These are phyloP conservation scores for Agapetus fuscipes DNA, from an alignment of 2,888 invertebrate genomes.

Conservation along the genomic window DNA sequence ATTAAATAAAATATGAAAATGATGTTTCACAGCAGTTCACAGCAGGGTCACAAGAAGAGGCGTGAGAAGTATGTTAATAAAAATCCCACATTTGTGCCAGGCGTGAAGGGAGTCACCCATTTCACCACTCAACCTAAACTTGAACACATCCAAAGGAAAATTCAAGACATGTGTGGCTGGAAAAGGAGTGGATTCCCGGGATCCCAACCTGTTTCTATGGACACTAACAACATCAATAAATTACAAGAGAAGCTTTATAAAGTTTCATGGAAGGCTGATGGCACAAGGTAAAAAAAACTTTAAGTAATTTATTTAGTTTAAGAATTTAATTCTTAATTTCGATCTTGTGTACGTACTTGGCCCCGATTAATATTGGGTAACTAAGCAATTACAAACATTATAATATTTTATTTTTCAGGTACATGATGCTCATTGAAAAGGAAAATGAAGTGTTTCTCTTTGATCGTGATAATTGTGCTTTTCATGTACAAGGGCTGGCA, in stretches of 20 bases:
- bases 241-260: slow-evolving; percentile 77
- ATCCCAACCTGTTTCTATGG: slow-evolving; percentile 96
- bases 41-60: too few relatives aligned
- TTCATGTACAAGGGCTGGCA: slow-evolving; percentile 67
- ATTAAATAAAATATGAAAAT: too few relatives aligned
- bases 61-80: slow-evolving; percentile 48
- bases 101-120: slow-evolving; percentile 67
- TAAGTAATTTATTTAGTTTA: background rate
- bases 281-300: slow-evolving; percentile 57
- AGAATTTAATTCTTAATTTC: too few relatives aligned
- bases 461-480: slow-evolving; percentile 91
- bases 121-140: slow-evolving; percentile 54
- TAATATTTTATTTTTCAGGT: slow-evolving; percentile 60
- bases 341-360: background rate
- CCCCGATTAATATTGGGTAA: too few relatives aligned
- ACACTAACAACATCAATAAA: slow-evolving; percentile 63
- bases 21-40: too few relatives aligned
- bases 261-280: slow-evolving; percentile 99
- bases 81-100: slow-evolving; percentile 75
- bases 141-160: slow-evolving; percentile 58
- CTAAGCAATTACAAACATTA: too few relatives aligned
- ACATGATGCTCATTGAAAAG: slow-evolving; percentile 92
- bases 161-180: slow-evolving; percentile 78
- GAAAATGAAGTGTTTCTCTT: slow-evolving; percentile 82
- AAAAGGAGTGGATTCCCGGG: slow-evolving; percentile 81